phyloP scores from a whole-genome alignment of 2,888 invertebrate genomes.

The Ganaspis brasiliensis region DNA sequence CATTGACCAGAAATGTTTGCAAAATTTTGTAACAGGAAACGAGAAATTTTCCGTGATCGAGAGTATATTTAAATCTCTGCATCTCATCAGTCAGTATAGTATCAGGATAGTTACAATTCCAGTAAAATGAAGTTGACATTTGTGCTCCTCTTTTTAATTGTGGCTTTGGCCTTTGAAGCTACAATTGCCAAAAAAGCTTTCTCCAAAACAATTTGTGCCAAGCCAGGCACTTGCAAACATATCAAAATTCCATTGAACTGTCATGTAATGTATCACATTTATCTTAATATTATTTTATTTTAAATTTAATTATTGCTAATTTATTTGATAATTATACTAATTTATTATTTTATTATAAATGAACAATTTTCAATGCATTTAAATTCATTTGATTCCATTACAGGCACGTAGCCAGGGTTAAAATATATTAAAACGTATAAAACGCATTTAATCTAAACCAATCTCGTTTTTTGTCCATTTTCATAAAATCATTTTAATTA shows the following conservation, averaged over 20 bases:
- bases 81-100: conserved; percentile 23
- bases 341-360: too few species aligned
- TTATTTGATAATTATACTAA: too few species aligned
- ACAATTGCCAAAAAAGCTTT: neutral
- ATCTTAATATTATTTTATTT: neutral
- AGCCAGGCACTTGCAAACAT: too few species aligned
- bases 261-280: neutral
- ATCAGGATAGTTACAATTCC: neutral
- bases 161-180: neutral
- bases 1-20: conserved; percentile 19
- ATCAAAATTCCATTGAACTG: neutral
- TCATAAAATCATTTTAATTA: too few species aligned
- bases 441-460: too few species aligned
- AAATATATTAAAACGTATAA: too few species aligned
- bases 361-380: too few species aligned
- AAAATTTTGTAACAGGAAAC: conserved; percentile 23
- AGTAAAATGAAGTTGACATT: conserved; percentile 7
- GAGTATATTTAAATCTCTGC: conserved; percentile 21
- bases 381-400: too few species aligned
- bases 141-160: neutral
- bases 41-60: conserved; percentile 6
- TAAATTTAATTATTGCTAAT: neutral
- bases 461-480: too few species aligned
- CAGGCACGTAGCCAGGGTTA: too few species aligned
- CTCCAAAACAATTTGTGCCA: neutral